Evolutionary conservation across 2,888 invertebrate genomes (phyloP), one percentile per base, ranked within the genome.

Genomic region (Chorisops tibialis): DNA sequence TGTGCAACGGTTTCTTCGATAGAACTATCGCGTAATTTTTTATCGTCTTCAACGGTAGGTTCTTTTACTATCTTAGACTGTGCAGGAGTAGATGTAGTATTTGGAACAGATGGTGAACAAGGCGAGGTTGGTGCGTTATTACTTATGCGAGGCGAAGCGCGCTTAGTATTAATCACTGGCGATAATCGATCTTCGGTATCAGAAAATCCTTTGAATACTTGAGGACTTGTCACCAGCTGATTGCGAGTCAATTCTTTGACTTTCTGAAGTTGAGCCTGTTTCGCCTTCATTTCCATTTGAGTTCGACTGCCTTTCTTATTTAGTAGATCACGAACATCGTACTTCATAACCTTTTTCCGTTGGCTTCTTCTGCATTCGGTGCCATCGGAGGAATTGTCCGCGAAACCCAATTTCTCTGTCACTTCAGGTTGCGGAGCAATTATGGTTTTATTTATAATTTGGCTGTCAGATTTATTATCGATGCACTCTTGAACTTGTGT

Each of bases 331-430:
- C 73, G 69, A 1, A 77, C 76, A 66, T 77, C 77, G 58, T 77
- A 77, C 66, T 77, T 77, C 2, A 72, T 72, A n/a, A 75, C 68
- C 68, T 76, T 76, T 60, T 77, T 77, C 11, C 77, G 74, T 2
- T 76, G 73, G 66, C 77, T 77, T 16, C 77, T 73, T 1, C 77
- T 70, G 47, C 76, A 73, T 48, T 75, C 74, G 3, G 56, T 22
- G n/a, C 38, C 54, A 5, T 56, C 54, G 1, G 16, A 37, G 1
- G 16, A 37, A 4, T 35, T 18, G 30, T 1, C 16, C 0, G 19
- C 18, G 2, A 14, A 5, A 12, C 30, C 30, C 2, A 43, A n/a
- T 9, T 19, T 54, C 11, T 41, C 38, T 39, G 12, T 54, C 22
- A 4, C 24, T 19, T 30, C 18, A 12, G 30, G 21, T 18, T 35